These are phyloP conservation scores for Acipenser ruthenus DNA, from an alignment of 2,797 vertebrate species.

Conservation along the genomic window DNA sequence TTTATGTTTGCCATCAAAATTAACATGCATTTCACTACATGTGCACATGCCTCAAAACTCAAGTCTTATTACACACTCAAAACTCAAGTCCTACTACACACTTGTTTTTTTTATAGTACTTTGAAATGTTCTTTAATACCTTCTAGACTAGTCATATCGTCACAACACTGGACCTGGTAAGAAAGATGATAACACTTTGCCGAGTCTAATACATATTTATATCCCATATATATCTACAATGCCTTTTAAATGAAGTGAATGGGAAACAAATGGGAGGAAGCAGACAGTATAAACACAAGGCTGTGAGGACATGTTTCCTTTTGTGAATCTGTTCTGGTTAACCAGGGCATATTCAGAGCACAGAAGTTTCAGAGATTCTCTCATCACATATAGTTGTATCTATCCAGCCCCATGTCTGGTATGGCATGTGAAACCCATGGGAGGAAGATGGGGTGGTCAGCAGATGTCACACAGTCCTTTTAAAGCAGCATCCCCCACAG, in stretches of 20 bases:
- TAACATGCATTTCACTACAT: too few species aligned
- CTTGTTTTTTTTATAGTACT: too few species aligned
- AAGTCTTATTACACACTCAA: too few species aligned
- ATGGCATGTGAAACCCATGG: not conserved
- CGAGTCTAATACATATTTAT: not conserved
- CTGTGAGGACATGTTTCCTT: conserved; percentile 21
- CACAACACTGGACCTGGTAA: conserved; percentile 4
- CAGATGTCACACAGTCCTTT: not conserved
- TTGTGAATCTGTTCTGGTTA: not conserved
- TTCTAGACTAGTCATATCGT: not conserved
- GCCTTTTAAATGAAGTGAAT: conserved; percentile 3
- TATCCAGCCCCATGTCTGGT: not conserved
- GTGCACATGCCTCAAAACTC: too few species aligned
- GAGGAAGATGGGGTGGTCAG: not conserved
- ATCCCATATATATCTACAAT: not conserved
- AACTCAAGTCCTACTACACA: too few species aligned
- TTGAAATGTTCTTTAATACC: too few species aligned
- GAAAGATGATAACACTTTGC: conserved; percentile 9
- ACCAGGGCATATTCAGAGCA: not conserved
- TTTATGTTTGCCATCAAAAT: too few species aligned
- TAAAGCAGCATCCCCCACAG: not conserved
- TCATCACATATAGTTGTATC: not conserved
- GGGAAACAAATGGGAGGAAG: conserved; percentile 25
- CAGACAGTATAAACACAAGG: conserved; percentile 28
- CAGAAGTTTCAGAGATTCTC: not conserved